Evolutionary conservation across 2,888 invertebrate species (phyloP), one percentile per base, ranked within the genome.

Genomic region (Diachrysia chrysitis): DNA sequence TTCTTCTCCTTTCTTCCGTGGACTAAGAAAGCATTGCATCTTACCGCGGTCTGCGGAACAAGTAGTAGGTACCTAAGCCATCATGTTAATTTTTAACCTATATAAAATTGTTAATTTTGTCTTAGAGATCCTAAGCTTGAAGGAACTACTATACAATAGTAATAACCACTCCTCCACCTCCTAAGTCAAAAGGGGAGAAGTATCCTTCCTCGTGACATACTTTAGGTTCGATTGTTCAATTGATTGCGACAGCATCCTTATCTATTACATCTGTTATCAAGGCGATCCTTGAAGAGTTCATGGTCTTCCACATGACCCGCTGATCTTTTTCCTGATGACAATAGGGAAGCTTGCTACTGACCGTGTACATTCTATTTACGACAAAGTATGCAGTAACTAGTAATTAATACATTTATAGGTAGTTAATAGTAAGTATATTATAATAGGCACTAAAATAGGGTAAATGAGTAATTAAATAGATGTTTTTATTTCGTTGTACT

Each of bases 211-310:
- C 4, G 37, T 37, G 37, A 37, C 37, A 14, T 14, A 37, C 2
- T 42, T n/a, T n/a, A n/a, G 42, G 6, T 42, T 42, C 42, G n/a
- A 42, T 42, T 6, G 42, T n/a, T n/a, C 6, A n/a, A n/a, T 42
- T n/a, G 42, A 42, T 42, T 16, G n/a, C 42, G 42, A 51, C 17
- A 46, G 7, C 48, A 19, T 51, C 19, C 19, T 51, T 21, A 51
- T 19, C 48, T 51, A 51, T 51, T 54, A 16, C 54, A 23, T 23
- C 42, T 21, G 25, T 0, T 25, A 25, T 19, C 54, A 55, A 60
- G 59, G 10, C n/a, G 16, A 37, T 55, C 73, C 73, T 73, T 74
- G 46, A 53, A 53, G 3, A 16, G 58, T 69, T 73, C 69, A 58
- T 21, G 32, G 12, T 23, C 35, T 35, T 16, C 42, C 5, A 14